Conservation (phyloP, 2,113 vertebrate genomes). For the Isichthys henryi region DNA sequence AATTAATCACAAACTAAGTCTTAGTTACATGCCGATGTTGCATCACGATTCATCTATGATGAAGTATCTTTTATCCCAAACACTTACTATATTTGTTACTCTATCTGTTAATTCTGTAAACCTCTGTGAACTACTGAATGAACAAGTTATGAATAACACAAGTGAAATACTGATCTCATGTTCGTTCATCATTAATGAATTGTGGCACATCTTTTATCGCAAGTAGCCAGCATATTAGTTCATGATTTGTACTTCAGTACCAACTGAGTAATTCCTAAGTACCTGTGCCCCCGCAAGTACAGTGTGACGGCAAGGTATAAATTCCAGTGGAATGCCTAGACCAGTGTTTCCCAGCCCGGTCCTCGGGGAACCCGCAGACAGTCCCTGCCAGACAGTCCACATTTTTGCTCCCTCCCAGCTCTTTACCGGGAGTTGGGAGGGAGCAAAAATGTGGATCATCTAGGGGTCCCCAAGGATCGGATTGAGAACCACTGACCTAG, state of each 20-base stretch:
- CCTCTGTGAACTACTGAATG: background rate
- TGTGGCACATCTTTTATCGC: background rate
- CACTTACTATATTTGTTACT: background rate
- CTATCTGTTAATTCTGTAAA: background rate
- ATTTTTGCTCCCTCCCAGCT: background rate
- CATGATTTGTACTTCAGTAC: background rate
- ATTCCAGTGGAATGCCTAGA: background rate
- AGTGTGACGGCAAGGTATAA: background rate
- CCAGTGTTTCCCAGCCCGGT: background rate
- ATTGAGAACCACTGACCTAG: background rate
- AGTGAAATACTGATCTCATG: background rate
- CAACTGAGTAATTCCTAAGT: background rate
- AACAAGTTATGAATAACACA: background rate
- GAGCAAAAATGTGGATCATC: background rate
- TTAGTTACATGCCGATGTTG: background rate
- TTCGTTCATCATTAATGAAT: background rate
- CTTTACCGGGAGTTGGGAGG: background rate
- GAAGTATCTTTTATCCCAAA: background rate
- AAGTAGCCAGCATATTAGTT: background rate
- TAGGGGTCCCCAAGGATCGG: background rate
- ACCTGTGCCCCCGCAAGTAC: background rate
- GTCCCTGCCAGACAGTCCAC: background rate
- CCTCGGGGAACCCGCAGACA: background rate
- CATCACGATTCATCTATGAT: background rate
- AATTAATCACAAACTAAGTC: background rate